Evolutionary conservation across 1,140 invertebrate species (phyloP).

Genomic region (Rhopalosiphum maidis): DNA sequence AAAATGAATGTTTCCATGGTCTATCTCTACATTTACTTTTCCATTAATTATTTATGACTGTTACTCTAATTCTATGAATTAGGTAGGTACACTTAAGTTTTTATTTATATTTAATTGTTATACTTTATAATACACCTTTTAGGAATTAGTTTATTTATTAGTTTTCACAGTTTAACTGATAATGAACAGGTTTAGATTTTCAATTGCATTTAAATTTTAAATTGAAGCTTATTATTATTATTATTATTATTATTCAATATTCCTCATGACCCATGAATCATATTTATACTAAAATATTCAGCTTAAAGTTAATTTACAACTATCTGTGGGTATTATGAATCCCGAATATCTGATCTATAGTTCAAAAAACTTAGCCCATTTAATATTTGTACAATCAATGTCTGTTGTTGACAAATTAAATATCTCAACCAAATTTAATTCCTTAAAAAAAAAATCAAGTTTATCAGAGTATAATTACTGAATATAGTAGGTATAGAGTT

Average conservation of each 20-base stretch:
- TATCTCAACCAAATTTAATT: too few species aligned
- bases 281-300: too few species aligned
- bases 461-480: too few species aligned
- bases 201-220: neutral
- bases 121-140: neutral
- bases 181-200: neutral
- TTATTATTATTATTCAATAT: neutral
- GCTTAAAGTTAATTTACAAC: too few species aligned
- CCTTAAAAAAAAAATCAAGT: too few species aligned
- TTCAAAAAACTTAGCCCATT: too few species aligned
- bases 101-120: neutral
- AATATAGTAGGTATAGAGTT: too few species aligned
- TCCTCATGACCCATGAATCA: neutral
- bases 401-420: too few species aligned
- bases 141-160: conserved; percentile 11
- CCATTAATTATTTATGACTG: neutral
- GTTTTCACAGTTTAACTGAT: neutral
- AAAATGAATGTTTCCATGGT: neutral
- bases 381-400: too few species aligned
- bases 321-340: too few species aligned
- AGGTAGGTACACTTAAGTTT: neutral
- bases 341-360: too few species aligned
- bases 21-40: neutral
- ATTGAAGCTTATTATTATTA: neutral
- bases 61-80: neutral